phyloP scores from a whole-genome alignment of 2,888 invertebrate species.

The Zygothrica quintamaculata region DNA sequence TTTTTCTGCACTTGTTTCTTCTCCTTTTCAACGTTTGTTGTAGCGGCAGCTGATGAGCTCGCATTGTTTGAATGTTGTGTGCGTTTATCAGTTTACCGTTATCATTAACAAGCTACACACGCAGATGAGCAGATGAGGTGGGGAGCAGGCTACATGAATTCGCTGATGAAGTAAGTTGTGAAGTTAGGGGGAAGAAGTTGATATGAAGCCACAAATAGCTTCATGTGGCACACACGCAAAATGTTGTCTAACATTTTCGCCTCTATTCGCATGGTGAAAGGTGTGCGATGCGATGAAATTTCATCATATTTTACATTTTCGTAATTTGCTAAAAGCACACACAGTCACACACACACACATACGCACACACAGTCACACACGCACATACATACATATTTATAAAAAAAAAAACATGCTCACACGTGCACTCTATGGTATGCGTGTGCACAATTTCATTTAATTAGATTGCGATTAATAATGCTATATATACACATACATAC shows the following conservation, averaged over 20 bases:
- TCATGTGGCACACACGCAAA: conserved; percentile 38
- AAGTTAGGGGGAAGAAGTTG: conserved; percentile 1
- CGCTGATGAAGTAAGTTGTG: conserved; percentile 7
- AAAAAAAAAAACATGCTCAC: conserved; percentile 17
- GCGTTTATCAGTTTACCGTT: conserved; percentile 74
- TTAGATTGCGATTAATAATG: conserved; percentile 76
- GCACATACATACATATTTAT: conserved; percentile 15
- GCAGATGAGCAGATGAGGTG: conserved; percentile 66
- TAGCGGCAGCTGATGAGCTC: conserved; percentile 43
- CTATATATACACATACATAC: conserved; percentile 41
- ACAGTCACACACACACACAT: conserved; percentile 40
- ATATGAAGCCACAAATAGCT: conserved; percentile 23
- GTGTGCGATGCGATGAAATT: conserved; percentile 68
- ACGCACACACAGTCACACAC: conserved; percentile 11
- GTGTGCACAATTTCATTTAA: conserved; percentile 72
- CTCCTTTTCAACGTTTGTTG: conserved; percentile 26
- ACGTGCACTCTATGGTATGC: conserved; percentile 39
- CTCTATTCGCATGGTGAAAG: conserved; percentile 58
- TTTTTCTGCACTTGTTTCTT: conserved; percentile 1
- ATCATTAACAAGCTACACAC: conserved; percentile 73
- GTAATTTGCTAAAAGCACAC: conserved; percentile 73
- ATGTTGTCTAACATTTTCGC: conserved; percentile 11
- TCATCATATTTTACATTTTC: conserved; percentile 75
- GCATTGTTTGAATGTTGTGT: conserved; percentile 48
- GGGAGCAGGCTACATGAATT: conserved; percentile 7